Conservation (phyloP, 2,797 vertebrate species). For the Australoheros facetus region DNA sequence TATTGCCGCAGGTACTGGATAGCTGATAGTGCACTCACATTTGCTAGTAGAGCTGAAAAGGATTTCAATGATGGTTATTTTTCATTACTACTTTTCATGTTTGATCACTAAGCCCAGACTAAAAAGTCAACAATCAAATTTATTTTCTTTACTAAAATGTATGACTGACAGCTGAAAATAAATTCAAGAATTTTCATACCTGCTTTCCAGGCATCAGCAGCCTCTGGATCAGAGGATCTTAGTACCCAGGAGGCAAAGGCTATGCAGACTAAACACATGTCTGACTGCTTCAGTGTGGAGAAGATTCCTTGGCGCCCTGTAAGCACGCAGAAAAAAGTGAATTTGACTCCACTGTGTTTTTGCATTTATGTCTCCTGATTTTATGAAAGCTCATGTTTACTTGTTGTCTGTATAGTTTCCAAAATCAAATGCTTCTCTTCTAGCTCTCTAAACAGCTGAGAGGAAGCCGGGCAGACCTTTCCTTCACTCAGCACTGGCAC, state of each 20-base stretch:
- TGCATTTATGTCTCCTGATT: not conserved
- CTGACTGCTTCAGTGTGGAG: constrained; percentile 83
- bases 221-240: constrained; percentile 87
- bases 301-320: constrained; percentile 72
- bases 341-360: not conserved
- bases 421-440: constrained; percentile 42
- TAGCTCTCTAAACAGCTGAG: constrained; percentile 38
- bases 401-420: constrained; percentile 41
- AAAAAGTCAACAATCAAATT: not conserved
- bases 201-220: constrained; percentile 94
- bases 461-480: not conserved
- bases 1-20: constrained; percentile 92
- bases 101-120: not conserved
- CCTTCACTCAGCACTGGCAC: not conserved
- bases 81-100: not conserved
- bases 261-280: constrained; percentile 94
- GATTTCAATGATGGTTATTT: constrained; percentile 39
- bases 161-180: not conserved
- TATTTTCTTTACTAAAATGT: not conserved
- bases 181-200: constrained; percentile 74
- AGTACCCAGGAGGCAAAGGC: constrained; percentile 96
- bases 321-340: not conserved
- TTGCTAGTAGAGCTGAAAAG: constrained; percentile 90
- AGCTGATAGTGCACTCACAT: constrained; percentile 92
- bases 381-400: constrained; percentile 30